Evolutionary conservation across 2,797 vertebrate genomes (phyloP).

Genomic region (Setipinna tenuifilis): DNA sequence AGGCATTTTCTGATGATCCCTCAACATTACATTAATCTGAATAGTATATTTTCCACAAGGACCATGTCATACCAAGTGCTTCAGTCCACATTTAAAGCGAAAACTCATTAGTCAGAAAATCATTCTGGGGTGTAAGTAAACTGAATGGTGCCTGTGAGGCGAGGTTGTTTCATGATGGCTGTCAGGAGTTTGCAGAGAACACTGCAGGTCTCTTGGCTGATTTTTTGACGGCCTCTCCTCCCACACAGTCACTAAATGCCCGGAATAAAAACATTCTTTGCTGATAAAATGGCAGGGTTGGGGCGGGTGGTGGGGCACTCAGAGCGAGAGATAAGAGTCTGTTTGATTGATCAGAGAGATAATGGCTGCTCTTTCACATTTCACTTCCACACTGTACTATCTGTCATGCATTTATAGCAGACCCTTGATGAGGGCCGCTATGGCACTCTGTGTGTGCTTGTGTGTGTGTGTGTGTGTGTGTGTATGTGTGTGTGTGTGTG

Average conservation of each 20-base stretch:
- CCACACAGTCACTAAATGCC: constrained; percentile 50
- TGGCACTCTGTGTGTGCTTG: neutral
- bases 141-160: neutral
- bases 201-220: constrained; percentile 4
- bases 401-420: constrained; percentile 40
- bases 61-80: neutral
- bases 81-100: neutral
- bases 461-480: neutral
- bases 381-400: constrained; percentile 45
- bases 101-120: neutral
- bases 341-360: constrained; percentile 57
- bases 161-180: neutral
- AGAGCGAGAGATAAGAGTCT: constrained; percentile 57
- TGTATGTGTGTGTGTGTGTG: neutral
- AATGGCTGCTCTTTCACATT: constrained; percentile 45
- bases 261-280: constrained; percentile 50
- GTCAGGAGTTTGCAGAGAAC: neutral
- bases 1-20: neutral
- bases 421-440: constrained; percentile 31
- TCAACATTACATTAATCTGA: neutral
- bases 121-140: neutral
- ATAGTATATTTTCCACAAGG: neutral
- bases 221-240: constrained; percentile 42
- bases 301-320: constrained; percentile 43
- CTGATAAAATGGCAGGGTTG: constrained; percentile 44